Percentiles rank a stretch among this genome's conserved stretches.
These are phyloP conservation scores for Chloroceryle amazona DNA, from an alignment of 2,797 vertebrate species.

Conservation along the genomic window DNA sequence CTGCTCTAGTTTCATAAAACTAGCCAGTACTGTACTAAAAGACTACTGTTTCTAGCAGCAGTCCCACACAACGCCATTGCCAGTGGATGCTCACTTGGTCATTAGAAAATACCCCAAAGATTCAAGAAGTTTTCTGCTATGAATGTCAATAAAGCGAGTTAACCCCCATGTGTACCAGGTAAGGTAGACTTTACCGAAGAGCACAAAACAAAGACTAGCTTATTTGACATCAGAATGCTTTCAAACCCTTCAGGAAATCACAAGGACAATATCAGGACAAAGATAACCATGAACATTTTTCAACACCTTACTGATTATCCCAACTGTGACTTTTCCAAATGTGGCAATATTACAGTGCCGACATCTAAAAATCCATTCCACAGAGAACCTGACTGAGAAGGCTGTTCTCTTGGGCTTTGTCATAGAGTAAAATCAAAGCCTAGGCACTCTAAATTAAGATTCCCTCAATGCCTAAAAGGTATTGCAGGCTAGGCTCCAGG, in stretches of 20 bases:
- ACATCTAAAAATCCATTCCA: not conserved
- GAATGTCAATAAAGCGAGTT: not conserved
- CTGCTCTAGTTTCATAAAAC: not conserved
- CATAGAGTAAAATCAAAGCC: not conserved
- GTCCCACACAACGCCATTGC: not conserved
- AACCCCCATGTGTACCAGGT: rapidly evolving
- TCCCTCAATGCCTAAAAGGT: not conserved
- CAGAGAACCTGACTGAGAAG: not conserved
- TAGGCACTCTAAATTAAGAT: not conserved
- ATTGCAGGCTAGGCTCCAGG: not conserved
- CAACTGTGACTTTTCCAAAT: not conserved
- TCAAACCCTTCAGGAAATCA: not conserved
- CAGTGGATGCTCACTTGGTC: not conserved
- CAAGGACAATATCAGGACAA: not conserved
- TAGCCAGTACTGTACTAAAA: not conserved
- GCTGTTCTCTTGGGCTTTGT: not conserved
- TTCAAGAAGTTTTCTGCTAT: not conserved
- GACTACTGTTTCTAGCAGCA: not conserved
- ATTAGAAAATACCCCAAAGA: not conserved
- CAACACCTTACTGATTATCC: not conserved
- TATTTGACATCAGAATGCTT: not conserved
- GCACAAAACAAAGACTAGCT: not conserved
- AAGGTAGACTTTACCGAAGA: not conserved
- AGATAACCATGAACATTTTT: rapidly evolving
- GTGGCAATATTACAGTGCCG: not conserved